Conservation (phyloP, 1,140 invertebrate species). For the Microplitis demolitor region DNA sequence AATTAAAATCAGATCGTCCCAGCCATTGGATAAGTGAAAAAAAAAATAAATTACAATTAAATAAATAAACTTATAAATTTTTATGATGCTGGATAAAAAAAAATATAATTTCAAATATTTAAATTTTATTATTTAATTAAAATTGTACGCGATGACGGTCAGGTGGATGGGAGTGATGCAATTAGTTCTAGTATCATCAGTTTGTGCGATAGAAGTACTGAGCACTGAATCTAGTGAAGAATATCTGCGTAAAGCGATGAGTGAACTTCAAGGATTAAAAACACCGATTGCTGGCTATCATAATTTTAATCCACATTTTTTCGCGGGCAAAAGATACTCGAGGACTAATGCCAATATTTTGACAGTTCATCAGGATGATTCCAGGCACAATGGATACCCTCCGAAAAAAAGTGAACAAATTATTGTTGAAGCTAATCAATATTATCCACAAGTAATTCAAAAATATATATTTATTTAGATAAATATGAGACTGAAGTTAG, state of each 20-base stretch:
- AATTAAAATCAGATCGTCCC: too few species aligned
- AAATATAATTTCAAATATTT: too few species aligned
- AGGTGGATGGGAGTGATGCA: background rate
- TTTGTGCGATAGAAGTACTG: background rate
- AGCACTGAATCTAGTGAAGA: constrained; percentile 41
- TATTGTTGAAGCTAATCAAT: background rate
- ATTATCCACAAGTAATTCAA: too few species aligned
- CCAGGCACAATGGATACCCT: background rate
- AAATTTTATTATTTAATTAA: too few species aligned
- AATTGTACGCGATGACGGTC: background rate
- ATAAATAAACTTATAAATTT: background rate
- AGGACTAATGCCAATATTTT: background rate
- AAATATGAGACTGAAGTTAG: too few species aligned
- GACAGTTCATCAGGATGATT: background rate
- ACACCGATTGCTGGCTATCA: constrained; percentile 9
- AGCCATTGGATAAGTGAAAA: background rate
- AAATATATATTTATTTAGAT: too few species aligned
- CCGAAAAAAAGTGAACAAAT: background rate
- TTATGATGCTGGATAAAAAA: background rate
- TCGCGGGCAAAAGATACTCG: constrained; percentile 23
- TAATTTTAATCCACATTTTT: constrained; percentile 14
- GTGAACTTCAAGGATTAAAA: constrained; percentile 41
- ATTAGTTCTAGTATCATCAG: background rate
- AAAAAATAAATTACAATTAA: background rate
- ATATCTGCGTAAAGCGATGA: constrained; percentile 45